Conservation (phyloP, 1,140 invertebrate species). For the Penaeus japonicus region DNA sequence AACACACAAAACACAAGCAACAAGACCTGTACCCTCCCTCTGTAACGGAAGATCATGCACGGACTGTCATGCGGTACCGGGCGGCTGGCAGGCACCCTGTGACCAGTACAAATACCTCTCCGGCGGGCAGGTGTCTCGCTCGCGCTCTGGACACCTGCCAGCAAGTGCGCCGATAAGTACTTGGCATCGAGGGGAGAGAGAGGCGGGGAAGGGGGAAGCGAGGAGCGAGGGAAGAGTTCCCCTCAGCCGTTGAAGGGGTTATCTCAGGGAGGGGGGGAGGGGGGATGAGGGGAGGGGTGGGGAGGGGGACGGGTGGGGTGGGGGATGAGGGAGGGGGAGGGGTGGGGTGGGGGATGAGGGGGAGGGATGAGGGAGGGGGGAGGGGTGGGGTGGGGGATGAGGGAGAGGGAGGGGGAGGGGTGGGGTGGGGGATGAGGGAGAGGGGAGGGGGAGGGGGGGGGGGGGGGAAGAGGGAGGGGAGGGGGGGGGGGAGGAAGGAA, state of each 20-base stretch:
- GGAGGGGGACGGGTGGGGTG: background rate
- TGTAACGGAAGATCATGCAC: too few relatives aligned
- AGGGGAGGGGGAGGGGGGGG: background rate
- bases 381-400: background rate
- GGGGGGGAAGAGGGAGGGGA: background rate
- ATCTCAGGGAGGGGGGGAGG: background rate
- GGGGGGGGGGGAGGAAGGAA: background rate
- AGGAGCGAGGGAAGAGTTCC: background rate
- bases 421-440: background rate
- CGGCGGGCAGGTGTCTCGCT: too few relatives aligned
- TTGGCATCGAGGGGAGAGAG: too few relatives aligned
- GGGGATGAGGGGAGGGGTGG: background rate
- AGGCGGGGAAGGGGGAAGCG: background rate
- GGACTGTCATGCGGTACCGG: too few relatives aligned
- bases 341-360: background rate
- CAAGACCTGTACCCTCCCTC: too few relatives aligned
- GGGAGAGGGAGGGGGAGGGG: too few relatives aligned
- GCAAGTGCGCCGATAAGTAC: too few relatives aligned
- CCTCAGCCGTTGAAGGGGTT: too few relatives aligned
- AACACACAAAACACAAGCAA: background rate
- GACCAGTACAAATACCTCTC: too few relatives aligned
- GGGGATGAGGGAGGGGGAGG: background rate
- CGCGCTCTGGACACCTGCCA: too few relatives aligned
- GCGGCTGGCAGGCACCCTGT: too few relatives aligned
- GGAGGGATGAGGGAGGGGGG: background rate